These are phyloP conservation scores for Patella caerulea DNA, from an alignment of 2,888 invertebrate species.

Conservation along the genomic window DNA sequence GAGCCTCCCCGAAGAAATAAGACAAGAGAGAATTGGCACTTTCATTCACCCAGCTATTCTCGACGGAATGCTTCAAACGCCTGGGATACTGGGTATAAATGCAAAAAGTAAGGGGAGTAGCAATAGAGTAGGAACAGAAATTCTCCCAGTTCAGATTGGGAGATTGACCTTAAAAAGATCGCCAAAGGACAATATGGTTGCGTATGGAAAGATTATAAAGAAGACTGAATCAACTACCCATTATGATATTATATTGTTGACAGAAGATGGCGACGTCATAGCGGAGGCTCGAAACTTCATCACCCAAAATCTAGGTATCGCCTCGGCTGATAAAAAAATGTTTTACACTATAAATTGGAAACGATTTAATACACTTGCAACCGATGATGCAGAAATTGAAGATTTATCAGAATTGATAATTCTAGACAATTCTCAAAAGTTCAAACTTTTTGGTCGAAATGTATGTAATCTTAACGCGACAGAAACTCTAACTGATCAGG, in stretches of 20 bases:
- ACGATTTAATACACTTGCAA: too few relatives aligned
- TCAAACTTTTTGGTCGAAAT: too few relatives aligned
- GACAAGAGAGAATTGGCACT: slow-evolving; percentile 15
- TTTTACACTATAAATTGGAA: too few relatives aligned
- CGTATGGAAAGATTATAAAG: background rate
- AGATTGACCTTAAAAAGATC: background rate
- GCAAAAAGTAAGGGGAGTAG: background rate
- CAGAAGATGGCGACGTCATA: slow-evolving; percentile 36
- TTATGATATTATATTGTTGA: slow-evolving; percentile 38
- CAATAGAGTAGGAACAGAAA: background rate
- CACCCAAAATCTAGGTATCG: too few relatives aligned
- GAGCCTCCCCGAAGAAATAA: background rate
- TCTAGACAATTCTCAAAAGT: too few relatives aligned
- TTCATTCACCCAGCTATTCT: slow-evolving; percentile 23
- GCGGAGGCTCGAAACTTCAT: slow-evolving; percentile 38
- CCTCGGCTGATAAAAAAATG: too few relatives aligned
- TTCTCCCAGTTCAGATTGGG: background rate
- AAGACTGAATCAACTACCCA: slow-evolving; percentile 26
- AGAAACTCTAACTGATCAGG: too few relatives aligned
- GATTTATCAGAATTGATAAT: too few relatives aligned
- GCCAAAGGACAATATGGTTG: background rate
- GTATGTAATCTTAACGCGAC: too few relatives aligned
- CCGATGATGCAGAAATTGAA: too few relatives aligned
- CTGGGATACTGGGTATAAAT: slow-evolving; percentile 8
- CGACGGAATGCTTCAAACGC: slow-evolving; percentile 20